Evolutionary conservation across 2,888 invertebrate species (phyloP).

Genomic region (Cantharis flavilabris): DNA sequence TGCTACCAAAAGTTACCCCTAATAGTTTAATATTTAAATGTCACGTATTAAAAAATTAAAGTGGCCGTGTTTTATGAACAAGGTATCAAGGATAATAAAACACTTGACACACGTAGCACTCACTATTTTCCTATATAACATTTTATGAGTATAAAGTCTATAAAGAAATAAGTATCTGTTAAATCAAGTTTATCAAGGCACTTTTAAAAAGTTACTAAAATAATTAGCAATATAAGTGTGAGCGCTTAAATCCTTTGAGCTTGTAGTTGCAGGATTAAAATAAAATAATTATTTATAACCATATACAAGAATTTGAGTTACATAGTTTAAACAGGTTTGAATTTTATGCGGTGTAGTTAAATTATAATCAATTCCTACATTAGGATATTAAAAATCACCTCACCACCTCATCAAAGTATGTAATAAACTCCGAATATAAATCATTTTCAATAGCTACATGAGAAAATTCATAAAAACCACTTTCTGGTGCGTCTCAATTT

Average conservation of each 20-base stretch:
- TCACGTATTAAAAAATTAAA: background rate
- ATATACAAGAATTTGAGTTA: background rate
- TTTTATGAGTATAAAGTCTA: background rate
- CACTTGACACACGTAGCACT: background rate
- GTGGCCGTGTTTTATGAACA: background rate
- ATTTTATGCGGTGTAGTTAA: background rate
- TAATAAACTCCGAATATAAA: background rate
- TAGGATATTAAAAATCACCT: background rate
- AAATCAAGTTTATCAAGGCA: background rate
- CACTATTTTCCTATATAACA: background rate
- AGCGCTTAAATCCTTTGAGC: background rate
- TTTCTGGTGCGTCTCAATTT: background rate
- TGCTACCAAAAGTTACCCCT: background rate
- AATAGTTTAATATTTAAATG: background rate
- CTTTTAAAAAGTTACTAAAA: background rate
- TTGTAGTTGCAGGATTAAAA: background rate
- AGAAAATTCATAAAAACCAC: background rate
- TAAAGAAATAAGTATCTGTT: background rate
- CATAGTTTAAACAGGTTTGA: background rate
- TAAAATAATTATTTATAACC: background rate
- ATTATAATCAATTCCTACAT: background rate
- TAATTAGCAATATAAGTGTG: background rate
- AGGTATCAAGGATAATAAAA: background rate
- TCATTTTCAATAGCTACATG: background rate
- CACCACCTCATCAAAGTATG: background rate